phyloP scores from a whole-genome alignment of 2,888 invertebrate species.

The Corythucha ciliata region DNA sequence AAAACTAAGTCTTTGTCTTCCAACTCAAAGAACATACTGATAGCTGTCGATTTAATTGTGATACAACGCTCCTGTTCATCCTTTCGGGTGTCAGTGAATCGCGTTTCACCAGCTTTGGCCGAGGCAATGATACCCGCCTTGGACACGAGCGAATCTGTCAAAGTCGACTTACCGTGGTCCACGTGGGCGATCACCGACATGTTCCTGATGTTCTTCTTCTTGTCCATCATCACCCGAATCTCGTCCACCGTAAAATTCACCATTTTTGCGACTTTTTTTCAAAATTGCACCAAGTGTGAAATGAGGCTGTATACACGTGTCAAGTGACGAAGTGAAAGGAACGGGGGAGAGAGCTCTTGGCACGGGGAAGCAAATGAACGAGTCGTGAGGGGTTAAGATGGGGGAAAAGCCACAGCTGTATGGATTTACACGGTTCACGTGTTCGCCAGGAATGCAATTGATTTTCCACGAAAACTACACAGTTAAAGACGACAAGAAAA shows the following conservation, averaged over 20 bases:
- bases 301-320: too few species aligned
- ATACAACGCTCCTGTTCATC: slow-evolving; percentile 99
- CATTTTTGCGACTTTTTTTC: too few species aligned
- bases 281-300: too few species aligned
- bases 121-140: slow-evolving; percentile 99
- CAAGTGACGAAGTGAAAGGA: too few species aligned
- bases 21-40: slow-evolving; percentile 98
- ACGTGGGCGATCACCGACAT: slow-evolving; percentile 99
- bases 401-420: too few species aligned
- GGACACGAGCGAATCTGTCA: slow-evolving; percentile 98
- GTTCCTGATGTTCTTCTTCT: slow-evolving; percentile 98
- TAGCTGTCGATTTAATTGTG: slow-evolving; percentile 99
- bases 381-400: too few species aligned
- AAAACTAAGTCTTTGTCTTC: slow-evolving; percentile 88
- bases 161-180: slow-evolving; percentile 98
- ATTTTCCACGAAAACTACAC: too few species aligned
- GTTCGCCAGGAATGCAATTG: too few species aligned
- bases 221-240: slow-evolving; percentile 99
- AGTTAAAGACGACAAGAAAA: too few species aligned
- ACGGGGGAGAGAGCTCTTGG: too few species aligned
- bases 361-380: too few species aligned
- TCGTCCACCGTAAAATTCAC: slow-evolving; percentile 99
- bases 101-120: slow-evolving; percentile 96
- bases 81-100: slow-evolving; percentile 98
- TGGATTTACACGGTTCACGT: too few species aligned